A percentile compares a stretch with the other conserved stretches of the same genome.
Evolutionary conservation across 2,888 invertebrate genomes (phyloP).

Genomic region (Phasia obesa): DNA sequence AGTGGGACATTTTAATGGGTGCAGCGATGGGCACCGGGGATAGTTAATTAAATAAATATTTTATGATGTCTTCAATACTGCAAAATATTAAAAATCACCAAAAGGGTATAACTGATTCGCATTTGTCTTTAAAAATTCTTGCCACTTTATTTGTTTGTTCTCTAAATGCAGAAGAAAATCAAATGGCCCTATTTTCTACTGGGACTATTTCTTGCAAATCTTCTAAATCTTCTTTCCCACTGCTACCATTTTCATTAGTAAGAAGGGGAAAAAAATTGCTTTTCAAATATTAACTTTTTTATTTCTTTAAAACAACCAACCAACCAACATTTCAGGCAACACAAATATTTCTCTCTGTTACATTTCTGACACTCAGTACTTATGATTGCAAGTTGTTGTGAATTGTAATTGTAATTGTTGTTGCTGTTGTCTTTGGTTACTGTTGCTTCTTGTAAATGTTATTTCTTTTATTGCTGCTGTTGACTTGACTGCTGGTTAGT

Average conservation of each 20-base stretch:
- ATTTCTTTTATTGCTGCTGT: conserved; percentile 47
- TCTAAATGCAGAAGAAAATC: not conserved
- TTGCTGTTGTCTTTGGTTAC: conserved; percentile 40
- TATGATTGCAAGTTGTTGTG: conserved; percentile 50
- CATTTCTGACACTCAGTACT: conserved; percentile 62
- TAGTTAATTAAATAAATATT: too few relatives aligned
- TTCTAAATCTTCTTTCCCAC: conserved; percentile 17
- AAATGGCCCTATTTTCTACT: not conserved
- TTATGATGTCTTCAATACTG: too few relatives aligned
- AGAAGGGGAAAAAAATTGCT: not conserved
- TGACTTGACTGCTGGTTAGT: conserved; percentile 44
- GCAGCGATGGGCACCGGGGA: too few relatives aligned
- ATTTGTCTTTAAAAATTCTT: not conserved
- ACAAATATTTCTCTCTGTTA: conserved; percentile 49
- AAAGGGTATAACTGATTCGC: too few relatives aligned
- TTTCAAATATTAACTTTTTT: conserved; percentile 39
- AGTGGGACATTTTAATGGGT: too few relatives aligned
- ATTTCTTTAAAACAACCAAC: conserved; percentile 36
- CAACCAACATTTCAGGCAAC: conserved; percentile 26
- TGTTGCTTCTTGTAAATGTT: conserved; percentile 54
- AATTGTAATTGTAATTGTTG: conserved; percentile 35
- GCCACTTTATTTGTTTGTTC: not conserved
- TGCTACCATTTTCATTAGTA: conserved; percentile 13
- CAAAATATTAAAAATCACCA: too few relatives aligned
- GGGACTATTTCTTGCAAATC: conserved; percentile 1